A percentile compares a stretch with the other conserved stretches of the same genome.
Evolutionary conservation across 2,797 vertebrate genomes (phyloP).

Genomic region (Argya squamiceps): DNA sequence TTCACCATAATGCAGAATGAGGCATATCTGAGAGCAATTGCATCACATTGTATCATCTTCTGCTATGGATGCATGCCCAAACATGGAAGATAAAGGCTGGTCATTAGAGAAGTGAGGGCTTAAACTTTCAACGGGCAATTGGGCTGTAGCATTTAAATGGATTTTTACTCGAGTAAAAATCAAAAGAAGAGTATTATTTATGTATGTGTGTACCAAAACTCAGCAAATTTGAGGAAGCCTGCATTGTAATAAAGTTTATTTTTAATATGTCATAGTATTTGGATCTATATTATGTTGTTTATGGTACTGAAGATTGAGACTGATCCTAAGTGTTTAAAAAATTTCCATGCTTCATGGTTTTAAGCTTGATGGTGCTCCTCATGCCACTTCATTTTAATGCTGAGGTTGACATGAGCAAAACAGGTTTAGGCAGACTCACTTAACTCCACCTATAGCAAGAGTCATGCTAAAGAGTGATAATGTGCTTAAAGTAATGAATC

Average conservation of each 20-base stretch:
- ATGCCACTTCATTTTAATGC: conserved; percentile 47
- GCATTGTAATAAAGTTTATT: conserved; percentile 66
- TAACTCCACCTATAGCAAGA: conserved; percentile 10
- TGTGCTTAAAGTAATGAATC: conserved; percentile 65
- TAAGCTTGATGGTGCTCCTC: conserved; percentile 41
- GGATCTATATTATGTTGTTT: conserved; percentile 64
- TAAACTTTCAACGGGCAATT: not conserved
- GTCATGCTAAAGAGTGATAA: conserved; percentile 56
- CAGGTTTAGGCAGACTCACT: conserved; percentile 37
- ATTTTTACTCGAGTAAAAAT: conserved; percentile 65
- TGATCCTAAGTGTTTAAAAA: conserved; percentile 38
- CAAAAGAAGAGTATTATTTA: conserved; percentile 53
- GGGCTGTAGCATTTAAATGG: conserved; percentile 35
- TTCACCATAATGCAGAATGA: conserved; percentile 7
- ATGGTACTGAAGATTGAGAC: conserved; percentile 43
- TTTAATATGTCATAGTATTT: conserved; percentile 70
- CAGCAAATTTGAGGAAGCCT: conserved; percentile 60
- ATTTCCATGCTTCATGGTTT: conserved; percentile 35
- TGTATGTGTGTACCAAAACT: conserved; percentile 55
- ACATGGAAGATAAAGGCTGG: conserved; percentile 31
- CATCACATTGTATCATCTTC: conserved; percentile 45
- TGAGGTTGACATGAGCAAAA: conserved; percentile 38
- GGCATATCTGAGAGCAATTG: conserved; percentile 49
- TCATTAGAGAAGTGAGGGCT: conserved; percentile 55
- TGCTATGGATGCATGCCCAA: conserved; percentile 24